phyloP scores from a whole-genome alignment of 64 coral and sea anemone species.

The Montipora sp. region DNA sequence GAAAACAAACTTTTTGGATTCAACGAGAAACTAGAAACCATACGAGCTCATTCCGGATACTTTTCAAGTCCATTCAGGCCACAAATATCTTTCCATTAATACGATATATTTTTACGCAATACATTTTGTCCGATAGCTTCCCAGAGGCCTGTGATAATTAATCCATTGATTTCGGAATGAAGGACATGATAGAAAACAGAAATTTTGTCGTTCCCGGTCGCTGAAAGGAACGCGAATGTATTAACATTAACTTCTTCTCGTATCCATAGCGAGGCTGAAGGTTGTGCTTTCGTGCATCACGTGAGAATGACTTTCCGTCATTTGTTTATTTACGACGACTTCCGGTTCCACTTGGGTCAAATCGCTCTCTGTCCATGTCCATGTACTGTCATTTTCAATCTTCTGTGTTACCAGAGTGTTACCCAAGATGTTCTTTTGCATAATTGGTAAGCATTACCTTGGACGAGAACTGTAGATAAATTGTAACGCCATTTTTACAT shows the following conservation, averaged over 20 bases:
- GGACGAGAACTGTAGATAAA: no score
- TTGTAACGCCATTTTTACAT: no score
- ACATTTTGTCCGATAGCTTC: constrained; percentile 24
- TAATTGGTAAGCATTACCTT: no score
- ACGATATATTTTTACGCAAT: constrained; percentile 1
- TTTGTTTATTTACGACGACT: not conserved
- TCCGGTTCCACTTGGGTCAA: constrained; percentile 13
- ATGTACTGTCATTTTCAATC: no score
- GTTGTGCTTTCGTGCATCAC: constrained; percentile 31
- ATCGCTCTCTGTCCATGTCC: no score
- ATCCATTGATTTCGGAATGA: not conserved
- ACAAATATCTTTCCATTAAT: not conserved
- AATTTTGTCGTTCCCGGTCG: not conserved
- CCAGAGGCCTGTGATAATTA: not conserved
- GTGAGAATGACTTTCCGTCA: constrained; percentile 8
- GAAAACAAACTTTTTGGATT: not conserved
- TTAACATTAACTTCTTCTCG: not conserved
- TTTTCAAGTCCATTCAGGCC: not conserved
- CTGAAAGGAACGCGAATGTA: constrained; percentile 8
- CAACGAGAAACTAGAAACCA: not conserved
- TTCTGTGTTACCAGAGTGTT: no score
- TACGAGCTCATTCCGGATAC: not conserved
- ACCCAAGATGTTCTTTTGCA: no score
- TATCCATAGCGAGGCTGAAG: constrained; percentile 62
- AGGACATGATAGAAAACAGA: not conserved